Evolutionary conservation across 2,113 vertebrate genomes (phyloP).

Genomic region (Syngnathus floridae): DNA sequence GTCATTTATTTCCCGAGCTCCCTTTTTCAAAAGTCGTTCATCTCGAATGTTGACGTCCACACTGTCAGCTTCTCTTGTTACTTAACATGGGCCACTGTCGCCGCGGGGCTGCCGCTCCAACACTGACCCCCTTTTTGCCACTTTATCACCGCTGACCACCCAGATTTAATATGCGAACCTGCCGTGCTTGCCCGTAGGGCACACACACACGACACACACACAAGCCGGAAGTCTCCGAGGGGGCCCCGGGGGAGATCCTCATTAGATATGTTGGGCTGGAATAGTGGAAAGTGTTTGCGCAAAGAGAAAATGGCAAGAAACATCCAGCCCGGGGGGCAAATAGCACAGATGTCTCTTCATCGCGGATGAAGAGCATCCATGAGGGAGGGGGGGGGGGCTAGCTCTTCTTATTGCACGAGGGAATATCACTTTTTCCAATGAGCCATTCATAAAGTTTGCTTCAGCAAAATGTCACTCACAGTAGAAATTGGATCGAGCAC

Average conservation of each 20-base stretch:
- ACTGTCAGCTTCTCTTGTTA: constrained; percentile 21
- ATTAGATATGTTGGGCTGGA: constrained; percentile 52
- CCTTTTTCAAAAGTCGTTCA: background rate
- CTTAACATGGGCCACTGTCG: constrained; percentile 34
- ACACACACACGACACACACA: background rate
- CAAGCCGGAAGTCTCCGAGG: constrained; percentile 60
- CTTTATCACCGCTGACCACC: constrained; percentile 66
- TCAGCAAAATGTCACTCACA: no score
- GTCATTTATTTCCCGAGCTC: background rate
- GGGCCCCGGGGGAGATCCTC: constrained; percentile 33
- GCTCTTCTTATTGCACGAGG: constrained; percentile 35
- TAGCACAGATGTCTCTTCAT: constrained; percentile 60
- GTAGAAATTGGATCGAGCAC: no score
- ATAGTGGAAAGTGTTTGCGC: constrained; percentile 61
- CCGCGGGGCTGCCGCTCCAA: constrained; percentile 36
- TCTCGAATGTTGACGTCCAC: background rate
- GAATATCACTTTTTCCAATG: constrained; percentile 6
- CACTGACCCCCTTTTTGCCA: constrained; percentile 36
- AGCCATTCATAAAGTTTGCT: no score
- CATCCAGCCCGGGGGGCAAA: constrained; percentile 52
- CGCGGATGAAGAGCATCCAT: constrained; percentile 21
- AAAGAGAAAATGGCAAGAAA: constrained; percentile 50
- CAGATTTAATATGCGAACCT: constrained; percentile 55
- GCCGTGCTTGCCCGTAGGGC: constrained; percentile 43
- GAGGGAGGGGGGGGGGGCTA: constrained; percentile 10